A percentile compares a stretch with the other conserved stretches of the same genome.
phyloP scores from a whole-genome alignment of 2,113 vertebrate genomes.

The Glareola pratincola region DNA sequence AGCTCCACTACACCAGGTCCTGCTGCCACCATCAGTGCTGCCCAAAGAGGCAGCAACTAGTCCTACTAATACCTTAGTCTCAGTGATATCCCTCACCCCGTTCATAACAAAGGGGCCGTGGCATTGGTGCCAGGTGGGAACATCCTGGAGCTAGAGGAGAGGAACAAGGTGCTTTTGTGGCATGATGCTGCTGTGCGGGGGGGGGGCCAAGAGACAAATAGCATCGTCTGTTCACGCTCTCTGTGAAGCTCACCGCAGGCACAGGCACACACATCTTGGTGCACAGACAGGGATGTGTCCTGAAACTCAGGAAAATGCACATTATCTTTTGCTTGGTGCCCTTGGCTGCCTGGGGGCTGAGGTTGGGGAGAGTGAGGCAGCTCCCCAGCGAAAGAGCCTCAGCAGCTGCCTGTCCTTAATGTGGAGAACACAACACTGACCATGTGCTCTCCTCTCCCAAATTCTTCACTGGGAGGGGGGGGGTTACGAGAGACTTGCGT shows the following conservation, averaged over 20 bases:
- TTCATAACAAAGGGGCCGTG: background rate
- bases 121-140: background rate
- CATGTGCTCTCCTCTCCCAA: rapidly evolving
- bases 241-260: background rate
- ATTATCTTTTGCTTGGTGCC: background rate
- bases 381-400: background rate
- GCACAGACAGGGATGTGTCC: background rate
- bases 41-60: background rate
- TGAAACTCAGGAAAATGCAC: background rate
- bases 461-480: background rate
- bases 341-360: background rate
- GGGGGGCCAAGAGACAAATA: background rate
- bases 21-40: background rate
- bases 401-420: background rate
- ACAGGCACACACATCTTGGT: background rate
- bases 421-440: background rate
- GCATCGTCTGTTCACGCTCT: background rate
- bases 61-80: background rate
- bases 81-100: background rate
- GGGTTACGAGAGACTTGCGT: background rate
- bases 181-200: background rate
- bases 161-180: background rate
- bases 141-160: background rate
- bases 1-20: background rate
- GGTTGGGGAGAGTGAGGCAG: background rate